Conservation (phyloP, 2,113 vertebrate species). For the Cariama cristata region DNA sequence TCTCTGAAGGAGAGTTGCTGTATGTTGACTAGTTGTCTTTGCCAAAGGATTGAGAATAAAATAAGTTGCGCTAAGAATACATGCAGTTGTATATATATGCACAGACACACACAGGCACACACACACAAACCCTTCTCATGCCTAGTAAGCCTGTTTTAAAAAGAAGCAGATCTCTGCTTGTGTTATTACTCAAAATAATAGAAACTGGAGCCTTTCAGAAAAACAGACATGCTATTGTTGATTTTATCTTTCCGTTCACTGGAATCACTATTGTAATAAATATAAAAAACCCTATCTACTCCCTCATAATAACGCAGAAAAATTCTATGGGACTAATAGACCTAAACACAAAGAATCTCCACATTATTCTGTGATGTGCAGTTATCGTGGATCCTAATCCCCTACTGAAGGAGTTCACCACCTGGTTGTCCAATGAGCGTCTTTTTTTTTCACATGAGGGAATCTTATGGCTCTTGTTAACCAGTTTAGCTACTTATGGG, state of each 20-base stretch:
- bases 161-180: neutral
- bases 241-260: neutral
- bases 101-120: neutral
- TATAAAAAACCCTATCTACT: neutral
- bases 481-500: neutral
- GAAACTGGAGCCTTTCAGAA: neutral
- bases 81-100: neutral
- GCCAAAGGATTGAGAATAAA: neutral
- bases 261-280: neutral
- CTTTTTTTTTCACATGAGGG: neutral
- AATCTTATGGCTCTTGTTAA: neutral
- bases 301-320: neutral
- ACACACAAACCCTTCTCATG: neutral
- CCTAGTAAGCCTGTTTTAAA: neutral
- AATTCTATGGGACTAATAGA: neutral
- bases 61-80: neutral
- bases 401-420: neutral
- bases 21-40: neutral
- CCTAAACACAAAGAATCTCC: neutral
- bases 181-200: neutral
- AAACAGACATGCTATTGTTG: neutral
- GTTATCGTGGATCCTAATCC: neutral
- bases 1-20: neutral
- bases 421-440: neutral
- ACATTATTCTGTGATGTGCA: neutral